Evolutionary conservation across 2,797 vertebrate species (phyloP).

Genomic region (Threskiornis aethiopicus): DNA sequence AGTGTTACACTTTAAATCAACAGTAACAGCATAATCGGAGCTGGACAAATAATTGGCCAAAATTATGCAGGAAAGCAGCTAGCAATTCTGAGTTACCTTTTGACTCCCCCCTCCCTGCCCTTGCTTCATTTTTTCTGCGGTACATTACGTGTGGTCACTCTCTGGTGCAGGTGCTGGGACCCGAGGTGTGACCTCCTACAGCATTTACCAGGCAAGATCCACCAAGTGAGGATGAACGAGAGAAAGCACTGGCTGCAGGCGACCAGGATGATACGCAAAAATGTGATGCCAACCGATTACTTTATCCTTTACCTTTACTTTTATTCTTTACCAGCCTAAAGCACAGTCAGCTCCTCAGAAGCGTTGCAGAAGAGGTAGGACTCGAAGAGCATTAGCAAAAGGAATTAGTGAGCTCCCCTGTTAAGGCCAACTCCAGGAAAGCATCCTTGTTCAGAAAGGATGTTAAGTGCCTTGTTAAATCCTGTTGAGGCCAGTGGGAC

Average conservation of each 20-base stretch:
- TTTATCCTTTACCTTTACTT: background rate
- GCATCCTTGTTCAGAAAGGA: background rate
- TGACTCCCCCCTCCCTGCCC: background rate
- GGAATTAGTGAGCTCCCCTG: background rate
- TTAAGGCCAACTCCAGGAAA: background rate
- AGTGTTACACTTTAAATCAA: background rate
- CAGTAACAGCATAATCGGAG: background rate
- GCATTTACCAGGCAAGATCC: background rate
- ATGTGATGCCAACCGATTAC: background rate
- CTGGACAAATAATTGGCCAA: background rate
- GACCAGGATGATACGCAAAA: background rate
- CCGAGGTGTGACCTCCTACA: background rate
- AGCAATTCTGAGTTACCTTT: background rate
- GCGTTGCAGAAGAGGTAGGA: background rate
- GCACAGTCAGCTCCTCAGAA: background rate
- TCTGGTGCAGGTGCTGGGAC: background rate
- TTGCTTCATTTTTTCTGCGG: background rate
- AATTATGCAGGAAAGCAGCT: background rate
- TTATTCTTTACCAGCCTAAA: background rate
- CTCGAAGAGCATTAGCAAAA: background rate
- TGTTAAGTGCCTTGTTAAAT: background rate
- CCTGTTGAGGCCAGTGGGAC: background rate
- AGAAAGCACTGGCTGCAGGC: background rate
- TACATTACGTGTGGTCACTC: background rate
- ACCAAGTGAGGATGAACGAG: background rate